A percentile compares a stretch with the other conserved stretches of the same genome.
Conservation (phyloP, 1,140 invertebrate species). For the Venturia canescens region DNA sequence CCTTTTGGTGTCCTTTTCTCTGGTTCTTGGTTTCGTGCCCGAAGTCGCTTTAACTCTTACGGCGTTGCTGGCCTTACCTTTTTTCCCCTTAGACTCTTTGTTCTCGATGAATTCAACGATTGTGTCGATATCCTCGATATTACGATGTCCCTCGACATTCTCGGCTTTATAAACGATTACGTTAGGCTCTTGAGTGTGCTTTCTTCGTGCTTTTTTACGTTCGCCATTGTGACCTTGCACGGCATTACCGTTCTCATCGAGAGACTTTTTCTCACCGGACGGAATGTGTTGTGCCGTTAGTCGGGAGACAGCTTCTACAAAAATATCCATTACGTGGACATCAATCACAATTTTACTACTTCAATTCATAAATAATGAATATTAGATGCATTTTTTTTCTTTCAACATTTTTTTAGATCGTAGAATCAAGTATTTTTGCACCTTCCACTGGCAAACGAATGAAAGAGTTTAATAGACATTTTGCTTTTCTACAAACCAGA, state of each 20-base stretch:
- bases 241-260: slow-evolving; percentile 83
- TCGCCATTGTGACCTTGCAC: slow-evolving; percentile 77
- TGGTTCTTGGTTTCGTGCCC: slow-evolving; percentile 69
- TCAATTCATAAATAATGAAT: too few relatives aligned
- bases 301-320: slow-evolving; percentile 64
- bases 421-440: too few relatives aligned
- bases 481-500: too few relatives aligned
- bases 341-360: too few relatives aligned
- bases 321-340: background rate
- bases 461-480: too few relatives aligned
- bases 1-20: slow-evolving; percentile 73
- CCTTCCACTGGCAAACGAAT: too few relatives aligned
- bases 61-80: slow-evolving; percentile 67
- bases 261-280: slow-evolving; percentile 77
- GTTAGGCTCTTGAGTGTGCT: slow-evolving; percentile 80
- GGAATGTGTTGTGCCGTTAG: slow-evolving; percentile 65
- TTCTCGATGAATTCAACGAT: slow-evolving; percentile 78
- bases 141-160: slow-evolving; percentile 82
- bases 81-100: slow-evolving; percentile 73
- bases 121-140: slow-evolving; percentile 79
- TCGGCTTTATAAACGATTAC: slow-evolving; percentile 81
- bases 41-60: slow-evolving; percentile 70
- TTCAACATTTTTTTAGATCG: too few relatives aligned
- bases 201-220: slow-evolving; percentile 76
- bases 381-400: too few relatives aligned